A percentile compares a stretch with the other conserved stretches of the same genome.
phyloP scores from a whole-genome alignment of 2,113 vertebrate species.

The Tiliqua scincoides region DNA sequence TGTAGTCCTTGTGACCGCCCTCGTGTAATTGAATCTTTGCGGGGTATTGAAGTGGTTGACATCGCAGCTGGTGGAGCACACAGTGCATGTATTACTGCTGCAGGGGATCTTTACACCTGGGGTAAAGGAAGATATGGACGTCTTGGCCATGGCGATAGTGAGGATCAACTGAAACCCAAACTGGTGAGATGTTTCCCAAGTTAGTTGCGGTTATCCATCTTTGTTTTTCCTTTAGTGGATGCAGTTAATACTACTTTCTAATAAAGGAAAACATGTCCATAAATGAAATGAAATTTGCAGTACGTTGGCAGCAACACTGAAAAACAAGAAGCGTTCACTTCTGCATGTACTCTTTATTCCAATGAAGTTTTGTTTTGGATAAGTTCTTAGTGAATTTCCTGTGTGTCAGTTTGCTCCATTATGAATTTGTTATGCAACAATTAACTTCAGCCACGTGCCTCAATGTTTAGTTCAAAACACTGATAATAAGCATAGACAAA shows the following conservation, averaged over 20 bases:
- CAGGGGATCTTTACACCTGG: slow-evolving; percentile 97
- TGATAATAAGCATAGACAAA: not conserved
- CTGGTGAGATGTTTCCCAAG: slow-evolving; percentile 77
- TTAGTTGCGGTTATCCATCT: not conserved
- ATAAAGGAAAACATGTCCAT: not conserved
- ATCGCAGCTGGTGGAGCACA: slow-evolving; percentile 96
- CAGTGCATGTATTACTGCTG: slow-evolving; percentile 94
- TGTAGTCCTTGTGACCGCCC: slow-evolving; percentile 95
- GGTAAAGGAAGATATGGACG: slow-evolving; percentile 96
- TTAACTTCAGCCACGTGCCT: not conserved
- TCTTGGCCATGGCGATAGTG: slow-evolving; percentile 95
- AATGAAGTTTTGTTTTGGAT: not conserved
- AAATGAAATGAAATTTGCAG: not conserved
- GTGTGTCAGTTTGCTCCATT: not conserved
- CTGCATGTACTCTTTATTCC: not conserved
- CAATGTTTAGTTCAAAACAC: not conserved
- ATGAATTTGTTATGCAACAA: not conserved
- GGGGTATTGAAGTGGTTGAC: slow-evolving; percentile 95
- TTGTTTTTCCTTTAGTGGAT: not conserved
- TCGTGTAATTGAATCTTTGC: slow-evolving; percentile 94
- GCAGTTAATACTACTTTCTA: not conserved
- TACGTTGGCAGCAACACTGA: not conserved
- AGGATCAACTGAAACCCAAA: slow-evolving; percentile 97
- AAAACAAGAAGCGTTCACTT: not conserved
- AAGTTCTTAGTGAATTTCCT: not conserved